Evolutionary conservation across 2,113 vertebrate genomes (phyloP).

Genomic region (Chaetodon trifascialis): DNA sequence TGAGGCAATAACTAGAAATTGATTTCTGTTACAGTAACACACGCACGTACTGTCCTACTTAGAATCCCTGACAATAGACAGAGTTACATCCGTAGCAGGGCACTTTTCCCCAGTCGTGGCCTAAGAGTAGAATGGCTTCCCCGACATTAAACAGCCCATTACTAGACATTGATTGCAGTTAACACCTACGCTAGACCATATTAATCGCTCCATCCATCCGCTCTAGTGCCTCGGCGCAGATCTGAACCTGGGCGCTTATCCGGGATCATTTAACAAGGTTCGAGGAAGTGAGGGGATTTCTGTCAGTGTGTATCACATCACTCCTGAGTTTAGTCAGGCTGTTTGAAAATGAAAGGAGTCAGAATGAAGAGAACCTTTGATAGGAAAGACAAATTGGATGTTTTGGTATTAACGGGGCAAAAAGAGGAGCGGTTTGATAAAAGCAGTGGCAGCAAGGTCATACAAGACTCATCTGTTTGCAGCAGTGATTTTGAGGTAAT

Average conservation of each 20-base stretch:
- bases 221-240: constrained; percentile 47
- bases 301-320: constrained; percentile 68
- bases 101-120: constrained; percentile 32
- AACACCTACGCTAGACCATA: constrained; percentile 70
- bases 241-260: constrained; percentile 63
- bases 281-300: constrained; percentile 64
- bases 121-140: constrained; percentile 49
- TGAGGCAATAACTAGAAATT: constrained; percentile 41
- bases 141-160: constrained; percentile 77
- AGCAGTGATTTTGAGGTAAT: constrained; percentile 54
- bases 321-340: constrained; percentile 44
- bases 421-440: constrained; percentile 51
- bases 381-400: constrained; percentile 63
- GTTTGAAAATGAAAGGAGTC: constrained; percentile 51
- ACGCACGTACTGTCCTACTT: constrained; percentile 17
- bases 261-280: constrained; percentile 71
- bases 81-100: constrained; percentile 29
- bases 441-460: constrained; percentile 61
- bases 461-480: constrained; percentile 34
- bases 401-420: constrained; percentile 44
- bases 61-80: constrained; percentile 37
- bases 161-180: constrained; percentile 79
- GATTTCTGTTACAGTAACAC: constrained; percentile 41
- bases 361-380: constrained; percentile 21
- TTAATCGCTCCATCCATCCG: constrained; percentile 76